Conservation (phyloP, 1,140 invertebrate genomes). For the Paralvinella palmiformis region DNA sequence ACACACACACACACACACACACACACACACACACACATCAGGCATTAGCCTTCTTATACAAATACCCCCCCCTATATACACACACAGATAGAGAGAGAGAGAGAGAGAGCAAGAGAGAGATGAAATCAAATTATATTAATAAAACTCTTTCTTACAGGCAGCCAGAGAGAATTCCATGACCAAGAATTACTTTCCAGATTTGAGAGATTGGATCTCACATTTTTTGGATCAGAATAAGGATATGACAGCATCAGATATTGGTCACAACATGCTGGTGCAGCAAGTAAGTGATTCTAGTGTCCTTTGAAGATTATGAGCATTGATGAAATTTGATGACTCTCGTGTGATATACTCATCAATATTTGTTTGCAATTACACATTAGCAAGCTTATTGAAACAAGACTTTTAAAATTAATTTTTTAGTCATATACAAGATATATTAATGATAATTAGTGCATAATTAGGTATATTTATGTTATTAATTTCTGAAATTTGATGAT, state of each 20-base stretch:
- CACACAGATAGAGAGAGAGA: too few relatives aligned
- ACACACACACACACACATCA: too few relatives aligned
- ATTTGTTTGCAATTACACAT: not conserved
- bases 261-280: conserved; percentile 40
- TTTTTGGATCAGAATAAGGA: conserved; percentile 42
- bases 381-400: not conserved
- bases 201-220: conserved; percentile 41
- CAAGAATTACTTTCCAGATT: not conserved
- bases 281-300: not conserved
- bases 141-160: not conserved
- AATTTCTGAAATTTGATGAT: too few relatives aligned
- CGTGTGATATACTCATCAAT: not conserved
- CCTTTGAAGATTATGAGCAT: too few relatives aligned
- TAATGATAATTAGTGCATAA: too few relatives aligned
- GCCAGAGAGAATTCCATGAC: not conserved
- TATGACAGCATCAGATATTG: conserved; percentile 43
- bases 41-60: too few relatives aligned
- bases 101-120: too few relatives aligned
- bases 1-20: too few relatives aligned
- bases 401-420: not conserved
- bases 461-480: too few relatives aligned
- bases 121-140: not conserved
- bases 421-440: too few relatives aligned
- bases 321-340: too few relatives aligned
- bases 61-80: too few relatives aligned